Evolutionary conservation across 1,140 invertebrate species (phyloP), one percentile per base, ranked within the genome.

Genomic region (Cyclargus thomasi): DNA sequence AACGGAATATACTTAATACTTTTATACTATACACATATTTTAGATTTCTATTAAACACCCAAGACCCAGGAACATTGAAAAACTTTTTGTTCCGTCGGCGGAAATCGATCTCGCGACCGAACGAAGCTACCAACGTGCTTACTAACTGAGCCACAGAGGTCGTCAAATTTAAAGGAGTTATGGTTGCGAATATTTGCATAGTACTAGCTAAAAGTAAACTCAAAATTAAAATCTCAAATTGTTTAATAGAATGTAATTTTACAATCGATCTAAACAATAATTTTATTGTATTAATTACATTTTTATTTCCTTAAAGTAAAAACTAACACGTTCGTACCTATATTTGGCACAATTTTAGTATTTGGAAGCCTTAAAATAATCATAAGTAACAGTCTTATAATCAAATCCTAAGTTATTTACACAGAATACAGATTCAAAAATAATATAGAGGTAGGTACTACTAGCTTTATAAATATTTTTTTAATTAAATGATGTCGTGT

Each of bases 341-440:
- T 67, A 67, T 67, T 65, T 22, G 39, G 62, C 47, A 47, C 62
- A 39, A 67, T 35, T 59, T 55, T n/a, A 17, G 17, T 55, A 59
- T 59, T 74, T 73, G 74, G 74, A 75, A 75, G 74, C 74, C 71
- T 71, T 73, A 75, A 70, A 55, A 63, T 69, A 67, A 62, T 72
- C 65, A 67, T n/a, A n/a, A n/a, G 29, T 76, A 73, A 76, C 74
- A 71, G 72, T 76, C 72, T 76, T 69, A 67, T 70, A 22, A 53
- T 36, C 36, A 62, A 67, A 62, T 29, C 55, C 10, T 59, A 59
- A 59, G 18, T 59, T 59, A 59, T 22, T 7, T 59, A 59, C 55
- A 59, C 17, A 11, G 18, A 55, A 55, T 55, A 55, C 4, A 55
- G 39, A 47, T 11, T 47, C 39, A 11, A 47, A 16, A 47, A 47